These are phyloP conservation scores for Oreotrochilus melanogaster DNA, from an alignment of 2,113 vertebrate genomes.

Conservation along the genomic window DNA sequence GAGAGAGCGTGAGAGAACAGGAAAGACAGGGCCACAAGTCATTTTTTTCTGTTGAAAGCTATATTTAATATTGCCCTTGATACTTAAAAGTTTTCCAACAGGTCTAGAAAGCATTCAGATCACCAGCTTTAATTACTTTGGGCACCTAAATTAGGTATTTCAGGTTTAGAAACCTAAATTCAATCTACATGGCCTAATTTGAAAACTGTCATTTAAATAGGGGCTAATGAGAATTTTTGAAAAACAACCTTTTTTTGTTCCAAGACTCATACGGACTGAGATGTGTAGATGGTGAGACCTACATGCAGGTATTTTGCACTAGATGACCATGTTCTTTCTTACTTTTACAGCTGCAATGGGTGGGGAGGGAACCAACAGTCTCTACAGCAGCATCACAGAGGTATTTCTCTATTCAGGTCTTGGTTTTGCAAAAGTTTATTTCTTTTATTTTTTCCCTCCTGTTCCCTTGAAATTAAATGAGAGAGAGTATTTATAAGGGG, in stretches of 20 bases:
- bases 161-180: not conserved
- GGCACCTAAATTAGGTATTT: not conserved
- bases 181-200: not conserved
- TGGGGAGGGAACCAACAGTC: not conserved
- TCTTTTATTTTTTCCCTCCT: rapidly evolving
- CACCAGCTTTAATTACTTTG: slow-evolving; percentile 1
- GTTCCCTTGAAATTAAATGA: not conserved
- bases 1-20: not conserved
- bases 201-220: not conserved
- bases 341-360: not conserved
- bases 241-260: not conserved
- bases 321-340: not conserved
- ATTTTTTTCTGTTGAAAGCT: not conserved
- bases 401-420: not conserved
- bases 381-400: not conserved
- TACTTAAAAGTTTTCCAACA: slow-evolving; percentile 1
- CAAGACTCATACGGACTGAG: not conserved
- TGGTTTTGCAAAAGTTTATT: not conserved
- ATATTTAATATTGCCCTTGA: not conserved
- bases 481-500: not conserved
- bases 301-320: not conserved
- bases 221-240: not conserved
- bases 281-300: not conserved
- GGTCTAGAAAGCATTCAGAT: not conserved
- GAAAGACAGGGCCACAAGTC: not conserved